Evolutionary conservation across 2,113 vertebrate species (phyloP), one percentile per base, ranked within the genome.

Genomic region (Ornithorhynchus anatinus): DNA sequence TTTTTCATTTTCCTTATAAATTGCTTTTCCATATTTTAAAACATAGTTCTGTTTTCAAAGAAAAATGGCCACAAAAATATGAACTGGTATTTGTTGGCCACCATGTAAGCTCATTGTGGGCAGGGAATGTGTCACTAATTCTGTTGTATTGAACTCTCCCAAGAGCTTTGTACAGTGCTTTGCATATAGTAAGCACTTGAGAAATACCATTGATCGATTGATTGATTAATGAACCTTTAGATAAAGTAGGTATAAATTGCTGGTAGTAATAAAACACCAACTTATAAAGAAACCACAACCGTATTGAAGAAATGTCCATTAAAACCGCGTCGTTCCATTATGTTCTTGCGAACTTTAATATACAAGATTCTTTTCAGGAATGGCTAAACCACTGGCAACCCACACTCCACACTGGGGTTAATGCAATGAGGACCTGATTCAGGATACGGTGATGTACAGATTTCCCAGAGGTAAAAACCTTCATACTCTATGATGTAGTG

Each of bases 1-100:
- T 92, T 92, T 87, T 92, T 89, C 88, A 91, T 91, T 92, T 90
- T 59, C 81, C 78, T 93, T 89, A 92, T 82, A 90, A 95, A 96
- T 95, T 93, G 89, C 91, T 96, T 96, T 95, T 93, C 93, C 95
- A 94, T 93, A 92, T 93, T 91, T 92, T 90, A 87, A 88, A 80
- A 83, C 77, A 63, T 42, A 75, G 64, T 85, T 89, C 78, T 77
- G 53, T 87, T 90, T 90, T 87, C 59, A 75, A 39, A 53, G 75
- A 84, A 91, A 89, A 90, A 86, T 84, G 43, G 56, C 5, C 27
- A 1, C 72, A 84, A 87, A 89, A 82, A 68, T 32, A 72, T 66
- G 36, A 92, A 71, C 64, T 31, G 61, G 85, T 90, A 82, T 89
- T 92, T 90, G 81, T 71, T 89, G 81, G 80, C 82, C 77, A 89